phyloP scores from a whole-genome alignment of 2,113 vertebrate genomes.

The Cyrtonyx montezumae region DNA sequence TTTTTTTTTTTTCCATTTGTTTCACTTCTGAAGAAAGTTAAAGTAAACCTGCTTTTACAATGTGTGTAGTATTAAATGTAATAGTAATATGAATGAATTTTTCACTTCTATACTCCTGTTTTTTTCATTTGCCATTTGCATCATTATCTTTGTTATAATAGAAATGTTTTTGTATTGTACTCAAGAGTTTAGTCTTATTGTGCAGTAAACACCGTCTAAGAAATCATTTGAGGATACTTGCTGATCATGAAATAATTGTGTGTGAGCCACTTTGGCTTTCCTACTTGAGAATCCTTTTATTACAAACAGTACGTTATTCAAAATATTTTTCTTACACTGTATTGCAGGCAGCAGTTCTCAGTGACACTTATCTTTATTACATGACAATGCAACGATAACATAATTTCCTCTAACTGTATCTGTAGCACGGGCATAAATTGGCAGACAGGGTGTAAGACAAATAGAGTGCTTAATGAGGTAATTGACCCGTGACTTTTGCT shows the following conservation, averaged over 20 bases:
- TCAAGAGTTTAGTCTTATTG: not conserved
- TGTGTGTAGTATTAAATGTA: not conserved
- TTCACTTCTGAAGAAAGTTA: conserved; percentile 5
- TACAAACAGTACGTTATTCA: not conserved
- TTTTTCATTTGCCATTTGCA: not conserved
- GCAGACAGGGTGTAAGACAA: not conserved
- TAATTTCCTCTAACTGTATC: not conserved
- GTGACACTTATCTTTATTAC: not conserved
- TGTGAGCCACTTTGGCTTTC: not conserved
- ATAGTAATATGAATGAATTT: not conserved
- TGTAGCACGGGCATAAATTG: not conserved
- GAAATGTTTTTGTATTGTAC: not conserved
- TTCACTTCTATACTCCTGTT: not conserved
- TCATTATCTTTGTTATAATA: not conserved
- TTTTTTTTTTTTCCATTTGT: not conserved
- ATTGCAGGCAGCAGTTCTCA: not conserved
- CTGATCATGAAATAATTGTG: conserved; percentile 24
- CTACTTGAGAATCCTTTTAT: conserved; percentile 2
- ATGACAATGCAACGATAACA: not conserved
- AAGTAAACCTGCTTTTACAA: not conserved
- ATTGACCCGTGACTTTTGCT: not conserved
- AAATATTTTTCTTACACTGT: not conserved
- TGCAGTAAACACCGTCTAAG: conserved; percentile 13
- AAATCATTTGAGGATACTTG: conserved; percentile 14
- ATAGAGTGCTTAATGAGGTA: not conserved